phyloP scores from a whole-genome alignment of 1,140 invertebrate genomes.

The Liolophura sinensis region DNA sequence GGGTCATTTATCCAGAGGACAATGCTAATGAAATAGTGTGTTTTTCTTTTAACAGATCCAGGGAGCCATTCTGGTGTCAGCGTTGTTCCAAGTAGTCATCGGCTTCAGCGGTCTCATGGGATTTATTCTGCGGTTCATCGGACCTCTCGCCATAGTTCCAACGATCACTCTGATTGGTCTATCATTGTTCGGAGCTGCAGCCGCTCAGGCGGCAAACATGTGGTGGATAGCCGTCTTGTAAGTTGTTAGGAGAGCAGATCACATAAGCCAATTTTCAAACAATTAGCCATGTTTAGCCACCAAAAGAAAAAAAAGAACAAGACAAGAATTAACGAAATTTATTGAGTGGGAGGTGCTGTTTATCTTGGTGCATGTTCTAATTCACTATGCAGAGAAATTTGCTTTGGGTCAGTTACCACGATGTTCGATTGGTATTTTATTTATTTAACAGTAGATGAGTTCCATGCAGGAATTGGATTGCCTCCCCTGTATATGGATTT shows the following conservation, averaged over 20 bases:
- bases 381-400: too few relatives aligned
- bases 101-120: slow-evolving; percentile 70
- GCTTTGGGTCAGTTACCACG: too few relatives aligned
- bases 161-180: slow-evolving; percentile 79
- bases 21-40: neutral
- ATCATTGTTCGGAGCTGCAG: slow-evolving; percentile 77
- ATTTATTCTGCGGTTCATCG: slow-evolving; percentile 72
- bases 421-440: too few relatives aligned
- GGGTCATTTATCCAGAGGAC: neutral
- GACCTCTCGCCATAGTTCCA: slow-evolving; percentile 78
- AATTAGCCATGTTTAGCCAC: neutral
- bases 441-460: too few relatives aligned
- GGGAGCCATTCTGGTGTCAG: slow-evolving; percentile 44
- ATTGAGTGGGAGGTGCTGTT: too few relatives aligned
- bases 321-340: too few relatives aligned
- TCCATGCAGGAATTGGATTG: too few relatives aligned
- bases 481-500: too few relatives aligned
- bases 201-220: slow-evolving; percentile 73
- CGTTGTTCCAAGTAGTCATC: slow-evolving; percentile 42
- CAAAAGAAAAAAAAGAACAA: too few relatives aligned
- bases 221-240: slow-evolving; percentile 79
- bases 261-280: neutral
- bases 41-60: slow-evolving; percentile 26
- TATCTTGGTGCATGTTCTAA: too few relatives aligned
- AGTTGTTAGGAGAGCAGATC: slow-evolving; percentile 29